Evolutionary conservation across 2,888 invertebrate genomes (phyloP).

Genomic region (Microplitis manilae): DNA sequence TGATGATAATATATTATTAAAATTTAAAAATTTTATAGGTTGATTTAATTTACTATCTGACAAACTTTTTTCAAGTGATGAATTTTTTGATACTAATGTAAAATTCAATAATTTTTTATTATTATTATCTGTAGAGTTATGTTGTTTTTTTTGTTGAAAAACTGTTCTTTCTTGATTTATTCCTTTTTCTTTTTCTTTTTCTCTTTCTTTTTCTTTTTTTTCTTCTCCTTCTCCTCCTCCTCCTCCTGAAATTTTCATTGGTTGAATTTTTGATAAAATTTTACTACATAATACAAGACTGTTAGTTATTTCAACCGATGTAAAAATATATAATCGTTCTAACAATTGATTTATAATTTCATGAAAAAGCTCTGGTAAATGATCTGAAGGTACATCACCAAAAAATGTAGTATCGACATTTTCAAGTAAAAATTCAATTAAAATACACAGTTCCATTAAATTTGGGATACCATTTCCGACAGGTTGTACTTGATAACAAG

Average conservation of each 20-base stretch:
- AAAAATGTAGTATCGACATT: constrained; percentile 83
- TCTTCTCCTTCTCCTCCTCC: constrained; percentile 53
- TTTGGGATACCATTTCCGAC: constrained; percentile 79
- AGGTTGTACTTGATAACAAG: constrained; percentile 64
- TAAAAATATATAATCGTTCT: constrained; percentile 74
- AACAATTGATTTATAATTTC: constrained; percentile 78
- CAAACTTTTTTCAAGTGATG: constrained; percentile 77
- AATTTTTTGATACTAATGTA: constrained; percentile 52
- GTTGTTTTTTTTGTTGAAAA: neutral
- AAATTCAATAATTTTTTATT: neutral
- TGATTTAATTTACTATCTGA: constrained; percentile 78
- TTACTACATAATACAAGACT: constrained; percentile 81
- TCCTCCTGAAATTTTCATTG: constrained; percentile 74
- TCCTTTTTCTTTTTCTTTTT: neutral
- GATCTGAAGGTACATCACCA: constrained; percentile 81
- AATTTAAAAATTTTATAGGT: constrained; percentile 61
- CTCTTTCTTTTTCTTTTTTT: too few species aligned
- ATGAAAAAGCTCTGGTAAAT: constrained; percentile 83
- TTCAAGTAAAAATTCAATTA: constrained; percentile 84
- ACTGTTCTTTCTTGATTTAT: neutral
- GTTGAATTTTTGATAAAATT: constrained; percentile 83
- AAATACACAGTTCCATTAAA: constrained; percentile 80
- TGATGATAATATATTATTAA: constrained; percentile 64
- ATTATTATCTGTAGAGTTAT: constrained; percentile 49
- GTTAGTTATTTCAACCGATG: constrained; percentile 77